Base-by-base conservation (phyloP, 1,140 invertebrate genomes). In the Cylas formicarius region DNA sequence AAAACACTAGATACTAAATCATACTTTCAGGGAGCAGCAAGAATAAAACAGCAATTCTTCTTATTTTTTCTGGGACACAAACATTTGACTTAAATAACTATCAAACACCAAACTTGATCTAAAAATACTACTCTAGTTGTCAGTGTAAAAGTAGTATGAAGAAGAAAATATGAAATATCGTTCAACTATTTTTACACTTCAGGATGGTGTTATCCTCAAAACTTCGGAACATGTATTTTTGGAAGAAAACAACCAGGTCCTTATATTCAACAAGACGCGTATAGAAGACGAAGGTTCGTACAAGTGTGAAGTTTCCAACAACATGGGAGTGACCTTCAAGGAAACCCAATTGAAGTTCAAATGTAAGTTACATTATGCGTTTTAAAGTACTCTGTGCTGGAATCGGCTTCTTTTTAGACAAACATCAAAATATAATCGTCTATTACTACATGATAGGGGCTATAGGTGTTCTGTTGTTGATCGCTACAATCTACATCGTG, bases 401-500 rank as follows among this genome's bases (percentile, higher is more conserved):
- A n/a, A n/a, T n/a, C n/a, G n/a, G n/a, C n/a, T n/a, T n/a, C n/a
- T n/a, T n/a, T n/a, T n/a, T n/a, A n/a, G n/a, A n/a, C n/a, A n/a
- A n/a, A n/a, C n/a, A n/a, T n/a, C n/a, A n/a, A n/a, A n/a, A n/a
- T n/a, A n/a, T n/a, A n/a, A 16, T 33, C 10, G 11, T 35, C 14
- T 48, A 48, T 41, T 1, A 64, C 69, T 1, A 55, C 73, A 2
- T 61, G 77, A 18, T 52, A 75, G 46, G 32, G 0, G 18, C 72
- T 13, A 57, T 82, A 8, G 53, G 77, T 4, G 36, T 74, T 5
- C 43, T 77, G 16, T 57, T 65, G 18, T 37, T 63, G 10, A 42
- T 56, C 33, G 58, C 68, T 2, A 68, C 75, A 0, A 66, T 70
- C 9, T 78, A 72, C 48, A 64, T 75, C 19, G 63, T 65, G 0